A percentile compares a stretch with the other conserved stretches of the same genome.
These are phyloP conservation scores for Harmothoe impar DNA, from an alignment of 2,888 invertebrate genomes.

Conservation along the genomic window DNA sequence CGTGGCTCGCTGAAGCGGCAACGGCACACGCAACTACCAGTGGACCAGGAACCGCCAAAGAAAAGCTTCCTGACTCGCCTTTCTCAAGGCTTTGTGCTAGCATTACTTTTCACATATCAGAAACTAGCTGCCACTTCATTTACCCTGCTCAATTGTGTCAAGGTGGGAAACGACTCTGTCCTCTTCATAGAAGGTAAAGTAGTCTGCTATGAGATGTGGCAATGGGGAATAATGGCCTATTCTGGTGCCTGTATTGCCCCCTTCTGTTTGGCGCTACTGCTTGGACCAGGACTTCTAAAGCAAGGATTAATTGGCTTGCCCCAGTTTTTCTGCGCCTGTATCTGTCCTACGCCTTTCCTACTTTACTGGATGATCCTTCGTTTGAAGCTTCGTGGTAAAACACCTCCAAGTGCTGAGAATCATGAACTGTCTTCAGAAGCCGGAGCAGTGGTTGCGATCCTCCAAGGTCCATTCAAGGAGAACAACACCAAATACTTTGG, in stretches of 20 bases:
- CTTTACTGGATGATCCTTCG: slow-evolving; percentile 70
- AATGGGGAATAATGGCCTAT: slow-evolving; percentile 71
- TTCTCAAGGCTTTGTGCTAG: slow-evolving; percentile 70
- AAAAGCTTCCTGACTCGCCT: slow-evolving; percentile 67
- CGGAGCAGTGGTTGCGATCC: slow-evolving; percentile 69
- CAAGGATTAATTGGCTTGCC: slow-evolving; percentile 69
- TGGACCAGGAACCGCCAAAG: not conserved
- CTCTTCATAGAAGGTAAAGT: slow-evolving; percentile 71
- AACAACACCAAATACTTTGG: slow-evolving; percentile 67
- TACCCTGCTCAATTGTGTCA: slow-evolving; percentile 71
- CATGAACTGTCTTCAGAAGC: slow-evolving; percentile 65
- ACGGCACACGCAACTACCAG: not conserved
- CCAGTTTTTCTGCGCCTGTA: slow-evolving; percentile 71
- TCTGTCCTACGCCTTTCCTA: slow-evolving; percentile 71
- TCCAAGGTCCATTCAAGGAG: slow-evolving; percentile 72
- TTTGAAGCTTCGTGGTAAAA: slow-evolving; percentile 61
- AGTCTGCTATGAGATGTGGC: slow-evolving; percentile 70
- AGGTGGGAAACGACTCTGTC: slow-evolving; percentile 68
- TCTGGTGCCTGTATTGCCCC: slow-evolving; percentile 70
- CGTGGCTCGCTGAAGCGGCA: slow-evolving; percentile 25
- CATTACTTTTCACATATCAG: slow-evolving; percentile 72
- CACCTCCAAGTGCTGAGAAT: slow-evolving; percentile 53
- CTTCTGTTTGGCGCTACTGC: slow-evolving; percentile 71
- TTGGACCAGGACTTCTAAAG: slow-evolving; percentile 71
- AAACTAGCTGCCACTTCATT: slow-evolving; percentile 71